Conservation (phyloP, 2,113 vertebrate genomes). For the Sitta europaea region DNA sequence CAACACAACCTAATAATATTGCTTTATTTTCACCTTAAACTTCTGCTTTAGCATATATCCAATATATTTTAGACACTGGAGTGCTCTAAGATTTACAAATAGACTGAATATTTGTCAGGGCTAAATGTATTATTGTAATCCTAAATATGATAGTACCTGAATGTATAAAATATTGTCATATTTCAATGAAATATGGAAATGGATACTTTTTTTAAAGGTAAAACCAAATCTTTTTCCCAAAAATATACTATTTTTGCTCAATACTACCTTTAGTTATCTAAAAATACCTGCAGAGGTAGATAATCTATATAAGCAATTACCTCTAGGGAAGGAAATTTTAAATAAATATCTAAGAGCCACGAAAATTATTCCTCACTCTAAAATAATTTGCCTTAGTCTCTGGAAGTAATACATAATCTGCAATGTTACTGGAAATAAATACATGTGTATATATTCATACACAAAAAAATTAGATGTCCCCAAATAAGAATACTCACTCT, state of each 20-base stretch:
- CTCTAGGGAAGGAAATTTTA: not conserved
- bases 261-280: not conserved
- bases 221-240: not conserved
- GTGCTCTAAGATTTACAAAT: not conserved
- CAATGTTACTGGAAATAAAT: not conserved
- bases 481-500: not conserved
- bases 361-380: not conserved
- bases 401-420: not conserved
- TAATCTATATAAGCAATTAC: not conserved
- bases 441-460: not conserved
- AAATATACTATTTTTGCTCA: not conserved
- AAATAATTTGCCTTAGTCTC: not conserved
- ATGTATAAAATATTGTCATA: not conserved
- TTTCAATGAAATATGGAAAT: not conserved
- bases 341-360: not conserved
- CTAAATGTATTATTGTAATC: not conserved
- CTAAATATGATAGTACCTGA: not conserved
- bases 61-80: not conserved
- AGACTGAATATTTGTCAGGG: not conserved
- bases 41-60: not conserved
- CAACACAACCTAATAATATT: not conserved
- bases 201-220: not conserved
- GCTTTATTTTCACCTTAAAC: not conserved
- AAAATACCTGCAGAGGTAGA: not conserved
- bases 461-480: not conserved